These are phyloP conservation scores for Bellardia bayeri DNA, from an alignment of 2,888 invertebrate species.

Conservation along the genomic window DNA sequence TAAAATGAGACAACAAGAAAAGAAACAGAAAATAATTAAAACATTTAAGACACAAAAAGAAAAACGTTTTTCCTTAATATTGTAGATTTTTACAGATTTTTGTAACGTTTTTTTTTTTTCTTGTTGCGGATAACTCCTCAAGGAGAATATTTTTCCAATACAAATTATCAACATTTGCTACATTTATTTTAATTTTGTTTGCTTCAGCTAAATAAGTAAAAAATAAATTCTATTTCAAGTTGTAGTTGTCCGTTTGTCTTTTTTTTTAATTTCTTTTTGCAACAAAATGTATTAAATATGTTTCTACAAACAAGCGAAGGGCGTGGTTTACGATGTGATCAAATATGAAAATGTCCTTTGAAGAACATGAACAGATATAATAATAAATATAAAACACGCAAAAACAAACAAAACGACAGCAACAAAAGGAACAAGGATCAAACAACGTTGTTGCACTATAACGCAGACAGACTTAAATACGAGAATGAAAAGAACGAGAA, in stretches of 20 bases:
- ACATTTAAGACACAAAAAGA: constrained; percentile 13
- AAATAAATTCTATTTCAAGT: not conserved
- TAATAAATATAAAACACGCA: constrained; percentile 47
- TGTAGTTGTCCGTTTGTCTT: not conserved
- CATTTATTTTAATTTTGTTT: not conserved
- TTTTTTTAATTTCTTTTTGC: constrained; percentile 33
- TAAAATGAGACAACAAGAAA: constrained; percentile 19
- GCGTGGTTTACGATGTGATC: constrained; percentile 66
- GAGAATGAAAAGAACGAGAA: not conserved
- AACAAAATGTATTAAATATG: constrained; percentile 52
- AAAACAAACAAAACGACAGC: constrained; percentile 34
- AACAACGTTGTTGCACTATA: constrained; percentile 57
- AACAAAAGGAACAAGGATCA: constrained; percentile 58
- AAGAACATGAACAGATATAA: constrained; percentile 55
- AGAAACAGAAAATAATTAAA: constrained; percentile 48
- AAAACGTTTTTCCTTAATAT: not conserved
- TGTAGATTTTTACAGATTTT: not conserved
- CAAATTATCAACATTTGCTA: constrained; percentile 36
- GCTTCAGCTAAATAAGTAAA: not conserved
- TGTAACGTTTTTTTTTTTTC: not conserved
- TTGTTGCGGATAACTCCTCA: not conserved
- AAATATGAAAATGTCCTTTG: constrained; percentile 67
- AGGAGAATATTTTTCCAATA: not conserved
- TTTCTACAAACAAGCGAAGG: constrained; percentile 64
- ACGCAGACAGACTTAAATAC: constrained; percentile 7